Percentiles rank a stretch among this genome's conserved stretches.
Conservation (phyloP, 2,113 vertebrate genomes). For the Alethe castanea region DNA sequence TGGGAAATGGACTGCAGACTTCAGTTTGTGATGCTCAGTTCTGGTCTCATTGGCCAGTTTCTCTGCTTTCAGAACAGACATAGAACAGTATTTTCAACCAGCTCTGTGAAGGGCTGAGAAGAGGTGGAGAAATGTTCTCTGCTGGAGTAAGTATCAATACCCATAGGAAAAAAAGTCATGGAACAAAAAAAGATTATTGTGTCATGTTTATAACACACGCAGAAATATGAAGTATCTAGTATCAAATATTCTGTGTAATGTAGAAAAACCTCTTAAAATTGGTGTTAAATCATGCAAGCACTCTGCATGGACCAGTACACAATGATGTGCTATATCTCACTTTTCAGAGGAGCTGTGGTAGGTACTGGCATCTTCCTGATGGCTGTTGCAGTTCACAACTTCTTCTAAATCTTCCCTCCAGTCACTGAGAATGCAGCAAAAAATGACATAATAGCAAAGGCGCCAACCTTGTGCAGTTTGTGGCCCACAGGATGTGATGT, state of each 20-base stretch:
- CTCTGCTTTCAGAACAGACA: not conserved
- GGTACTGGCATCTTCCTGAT: not conserved
- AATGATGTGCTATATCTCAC: not conserved
- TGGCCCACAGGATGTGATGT: accelerated
- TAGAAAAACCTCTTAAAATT: not conserved
- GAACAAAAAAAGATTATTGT: not conserved
- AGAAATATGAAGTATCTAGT: not conserved
- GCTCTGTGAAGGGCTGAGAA: not conserved
- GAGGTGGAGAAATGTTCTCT: not conserved
- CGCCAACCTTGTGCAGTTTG: not conserved
- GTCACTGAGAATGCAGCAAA: not conserved
- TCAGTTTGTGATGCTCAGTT: not conserved
- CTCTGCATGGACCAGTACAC: accelerated
- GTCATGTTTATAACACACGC: not conserved
- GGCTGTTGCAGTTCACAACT: not conserved
- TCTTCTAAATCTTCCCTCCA: not conserved
- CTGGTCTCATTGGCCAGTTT: not conserved
- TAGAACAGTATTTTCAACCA: not conserved
- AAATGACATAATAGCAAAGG: not conserved
- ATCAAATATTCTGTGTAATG: not conserved
- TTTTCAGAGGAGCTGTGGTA: not conserved
- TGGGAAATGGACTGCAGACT: not conserved
- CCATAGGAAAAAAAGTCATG: not conserved
- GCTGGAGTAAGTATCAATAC: not conserved
- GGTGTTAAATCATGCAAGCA: not conserved